phyloP scores from a whole-genome alignment of 2,113 vertebrate species.

The Crotalus horridus region DNA sequence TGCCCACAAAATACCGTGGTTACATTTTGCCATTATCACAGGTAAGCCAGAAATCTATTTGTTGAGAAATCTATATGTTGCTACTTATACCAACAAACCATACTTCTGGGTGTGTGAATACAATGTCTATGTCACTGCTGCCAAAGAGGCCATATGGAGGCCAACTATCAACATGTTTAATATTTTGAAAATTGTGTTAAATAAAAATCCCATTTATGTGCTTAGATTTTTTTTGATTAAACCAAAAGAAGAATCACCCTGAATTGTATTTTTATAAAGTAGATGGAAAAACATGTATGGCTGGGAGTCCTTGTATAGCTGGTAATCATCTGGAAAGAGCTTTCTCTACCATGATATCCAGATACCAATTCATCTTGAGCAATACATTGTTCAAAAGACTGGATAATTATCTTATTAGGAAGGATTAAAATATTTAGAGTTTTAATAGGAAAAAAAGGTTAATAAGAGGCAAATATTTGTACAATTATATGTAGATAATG shows the following conservation, averaged over 20 bases:
- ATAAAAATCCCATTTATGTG: background rate
- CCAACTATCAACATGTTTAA: too few relatives aligned
- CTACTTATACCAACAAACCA: background rate
- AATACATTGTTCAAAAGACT: too few relatives aligned
- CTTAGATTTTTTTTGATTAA: background rate
- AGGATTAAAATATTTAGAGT: background rate
- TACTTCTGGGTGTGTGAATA: background rate
- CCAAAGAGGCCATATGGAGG: too few relatives aligned
- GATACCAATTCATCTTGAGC: too few relatives aligned
- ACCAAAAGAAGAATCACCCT: background rate
- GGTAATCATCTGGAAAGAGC: too few relatives aligned
- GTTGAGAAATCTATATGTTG: background rate
- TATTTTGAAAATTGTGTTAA: too few relatives aligned
- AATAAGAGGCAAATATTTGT: background rate
- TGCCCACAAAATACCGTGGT: slow-evolving; percentile 84
- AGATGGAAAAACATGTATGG: background rate
- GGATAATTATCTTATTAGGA: too few relatives aligned
- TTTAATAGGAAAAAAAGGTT: background rate
- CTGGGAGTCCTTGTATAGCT: background rate
- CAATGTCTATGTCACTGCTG: too few relatives aligned
- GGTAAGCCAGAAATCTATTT: slow-evolving; percentile 67
- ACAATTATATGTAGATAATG: background rate
- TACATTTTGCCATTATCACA: slow-evolving; percentile 86
- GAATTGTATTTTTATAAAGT: background rate
- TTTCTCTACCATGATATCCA: background rate